A percentile compares a stretch with the other conserved stretches of the same genome.
phyloP scores from a whole-genome alignment of 2,113 vertebrate species.

The Zosterops borbonicus region DNA sequence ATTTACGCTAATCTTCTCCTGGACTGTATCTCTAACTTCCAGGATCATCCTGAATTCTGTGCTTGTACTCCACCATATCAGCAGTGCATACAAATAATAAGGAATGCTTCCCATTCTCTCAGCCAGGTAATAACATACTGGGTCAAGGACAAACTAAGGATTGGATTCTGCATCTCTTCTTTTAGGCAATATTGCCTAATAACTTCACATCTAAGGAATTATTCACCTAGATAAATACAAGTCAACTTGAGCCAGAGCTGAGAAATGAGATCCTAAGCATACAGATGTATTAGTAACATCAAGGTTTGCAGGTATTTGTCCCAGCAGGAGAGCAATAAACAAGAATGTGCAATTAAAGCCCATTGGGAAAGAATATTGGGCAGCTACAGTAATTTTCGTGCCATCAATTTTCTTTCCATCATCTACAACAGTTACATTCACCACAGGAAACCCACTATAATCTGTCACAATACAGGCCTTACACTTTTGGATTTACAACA shows the following conservation, averaged over 20 bases:
- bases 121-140: not conserved
- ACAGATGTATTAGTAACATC: not conserved
- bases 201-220: not conserved
- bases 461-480: not conserved
- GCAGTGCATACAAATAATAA: not conserved
- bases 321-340: constrained; percentile 7
- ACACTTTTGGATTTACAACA: not conserved
- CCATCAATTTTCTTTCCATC: not conserved
- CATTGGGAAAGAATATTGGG: not conserved
- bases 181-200: not conserved
- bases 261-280: not conserved
- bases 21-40: not conserved
- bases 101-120: not conserved
- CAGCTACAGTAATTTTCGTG: not conserved
- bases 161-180: not conserved
- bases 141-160: not conserved
- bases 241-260: not conserved
- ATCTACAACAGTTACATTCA: not conserved
- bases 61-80: not conserved
- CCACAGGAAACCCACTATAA: constrained; percentile 14
- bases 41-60: not conserved
- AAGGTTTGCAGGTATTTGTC: not conserved
- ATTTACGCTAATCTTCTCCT: not conserved
- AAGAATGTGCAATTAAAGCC: not conserved
- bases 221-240: not conserved